A percentile compares a stretch with the other conserved stretches of the same genome.
These are phyloP conservation scores for Saccostrea cuccullata DNA, from an alignment of 1,140 invertebrate genomes.

Conservation along the genomic window DNA sequence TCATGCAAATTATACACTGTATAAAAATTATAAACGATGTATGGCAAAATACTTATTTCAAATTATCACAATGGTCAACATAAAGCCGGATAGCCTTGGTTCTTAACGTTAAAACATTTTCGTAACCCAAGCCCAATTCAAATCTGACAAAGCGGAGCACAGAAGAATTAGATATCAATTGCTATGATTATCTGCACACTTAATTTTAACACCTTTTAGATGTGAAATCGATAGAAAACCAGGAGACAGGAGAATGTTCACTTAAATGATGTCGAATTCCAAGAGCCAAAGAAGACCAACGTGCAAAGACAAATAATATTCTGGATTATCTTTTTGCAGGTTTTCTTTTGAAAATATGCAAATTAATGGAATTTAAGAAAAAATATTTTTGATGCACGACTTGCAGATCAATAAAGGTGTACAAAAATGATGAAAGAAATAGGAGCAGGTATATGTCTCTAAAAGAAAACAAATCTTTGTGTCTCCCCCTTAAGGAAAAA, in stretches of 20 bases:
- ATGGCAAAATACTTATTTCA: too few species aligned
- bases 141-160: background rate
- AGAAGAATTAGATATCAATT: slow-evolving; percentile 1
- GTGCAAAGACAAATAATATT: background rate
- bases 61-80: too few species aligned
- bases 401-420: background rate
- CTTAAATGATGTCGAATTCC: background rate
- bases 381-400: background rate
- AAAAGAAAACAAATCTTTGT: background rate
- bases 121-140: background rate
- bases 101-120: too few species aligned
- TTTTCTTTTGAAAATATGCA: background rate
- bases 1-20: too few species aligned
- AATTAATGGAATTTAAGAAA: background rate
- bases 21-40: too few species aligned
- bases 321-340: background rate
- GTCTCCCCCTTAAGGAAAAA: background rate
- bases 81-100: too few species aligned
- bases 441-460: background rate
- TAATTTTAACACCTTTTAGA: slow-evolving; percentile 15
- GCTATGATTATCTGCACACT: background rate
- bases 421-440: too few species aligned
- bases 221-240: background rate
- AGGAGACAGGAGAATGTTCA: background rate
- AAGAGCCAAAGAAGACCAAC: background rate